Evolutionary conservation across 1,140 invertebrate genomes (phyloP).

Genomic region (Mylabris phalerata): DNA sequence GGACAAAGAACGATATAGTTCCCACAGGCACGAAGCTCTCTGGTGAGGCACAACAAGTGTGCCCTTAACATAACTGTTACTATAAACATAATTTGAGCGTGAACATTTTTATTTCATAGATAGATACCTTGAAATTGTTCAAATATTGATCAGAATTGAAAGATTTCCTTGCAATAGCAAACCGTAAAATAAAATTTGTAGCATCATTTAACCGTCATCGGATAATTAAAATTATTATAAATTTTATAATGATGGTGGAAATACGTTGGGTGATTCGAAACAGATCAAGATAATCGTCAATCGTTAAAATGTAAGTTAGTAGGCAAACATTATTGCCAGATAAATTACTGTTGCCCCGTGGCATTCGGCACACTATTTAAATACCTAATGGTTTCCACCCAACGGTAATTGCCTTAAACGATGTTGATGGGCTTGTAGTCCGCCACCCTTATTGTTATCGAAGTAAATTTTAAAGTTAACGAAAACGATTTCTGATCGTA

Average conservation of each 20-base stretch:
- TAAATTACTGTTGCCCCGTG: conserved; percentile 18
- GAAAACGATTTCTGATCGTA: too few relatives aligned
- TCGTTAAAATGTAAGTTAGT: conserved; percentile 15
- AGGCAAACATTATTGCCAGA: conserved; percentile 20
- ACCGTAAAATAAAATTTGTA: not conserved
- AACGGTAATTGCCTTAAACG: conserved; percentile 22
- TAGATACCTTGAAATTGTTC: conserved; percentile 21
- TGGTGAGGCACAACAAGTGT: conserved; percentile 40
- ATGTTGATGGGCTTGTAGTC: conserved; percentile 11
- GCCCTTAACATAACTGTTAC: conserved; percentile 42
- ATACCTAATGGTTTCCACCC: conserved; percentile 24
- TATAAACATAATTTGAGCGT: conserved; percentile 42
- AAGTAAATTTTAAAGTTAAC: too few relatives aligned
- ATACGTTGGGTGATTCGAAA: not conserved
- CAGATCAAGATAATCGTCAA: not conserved
- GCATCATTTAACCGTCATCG: not conserved
- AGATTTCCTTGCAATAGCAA: not conserved
- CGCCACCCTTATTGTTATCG: too few relatives aligned
- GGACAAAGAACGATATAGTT: conserved; percentile 12
- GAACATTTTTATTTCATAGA: conserved; percentile 38
- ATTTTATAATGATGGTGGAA: not conserved
- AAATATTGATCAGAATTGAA: conserved; percentile 29
- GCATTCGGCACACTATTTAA: conserved; percentile 24
- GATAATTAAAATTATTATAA: not conserved
- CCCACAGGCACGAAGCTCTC: conserved; percentile 15